Conservation (phyloP, 2,888 invertebrate genomes). For the Mythimna impura region DNA sequence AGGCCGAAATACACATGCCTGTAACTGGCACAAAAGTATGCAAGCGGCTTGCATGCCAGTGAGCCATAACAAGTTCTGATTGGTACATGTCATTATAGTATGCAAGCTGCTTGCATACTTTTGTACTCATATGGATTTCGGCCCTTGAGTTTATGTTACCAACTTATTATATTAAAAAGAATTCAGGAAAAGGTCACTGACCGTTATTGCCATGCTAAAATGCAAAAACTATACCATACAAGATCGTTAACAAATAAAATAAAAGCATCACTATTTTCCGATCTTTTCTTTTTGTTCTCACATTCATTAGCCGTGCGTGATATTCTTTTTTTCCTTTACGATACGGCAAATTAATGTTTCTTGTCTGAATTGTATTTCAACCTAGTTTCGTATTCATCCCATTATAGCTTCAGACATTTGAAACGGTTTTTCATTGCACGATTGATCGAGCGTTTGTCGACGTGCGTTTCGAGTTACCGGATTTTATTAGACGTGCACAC, state of each 20-base stretch:
- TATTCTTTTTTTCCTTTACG: conserved; percentile 38
- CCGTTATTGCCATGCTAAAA: background rate
- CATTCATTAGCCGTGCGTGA: conserved; percentile 47
- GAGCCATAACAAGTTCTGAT: too few relatives aligned
- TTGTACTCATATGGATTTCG: too few relatives aligned
- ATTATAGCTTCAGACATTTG: conserved; percentile 7
- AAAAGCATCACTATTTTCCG: conserved; percentile 39
- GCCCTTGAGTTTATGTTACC: too few relatives aligned
- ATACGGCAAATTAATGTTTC: conserved; percentile 43
- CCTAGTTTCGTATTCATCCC: conserved; percentile 21
- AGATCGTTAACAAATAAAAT: conserved; percentile 36
- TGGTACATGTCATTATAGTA: too few relatives aligned
- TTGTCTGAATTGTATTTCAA: conserved; percentile 24
- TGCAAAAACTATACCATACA: background rate
- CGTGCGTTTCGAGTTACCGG: conserved; percentile 18
- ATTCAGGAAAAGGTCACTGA: background rate
- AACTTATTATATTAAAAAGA: background rate
- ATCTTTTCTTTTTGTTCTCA: conserved; percentile 26
- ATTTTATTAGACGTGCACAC: conserved; percentile 7
- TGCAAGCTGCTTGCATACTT: too few relatives aligned
- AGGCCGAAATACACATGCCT: too few relatives aligned
- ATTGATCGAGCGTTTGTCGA: conserved; percentile 17
- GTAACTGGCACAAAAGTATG: too few relatives aligned
- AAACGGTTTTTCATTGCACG: background rate
- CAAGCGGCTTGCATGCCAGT: too few relatives aligned